Evolutionary conservation across 2,888 invertebrate species (phyloP).

Genomic region (Trissonchulus sp.): DNA sequence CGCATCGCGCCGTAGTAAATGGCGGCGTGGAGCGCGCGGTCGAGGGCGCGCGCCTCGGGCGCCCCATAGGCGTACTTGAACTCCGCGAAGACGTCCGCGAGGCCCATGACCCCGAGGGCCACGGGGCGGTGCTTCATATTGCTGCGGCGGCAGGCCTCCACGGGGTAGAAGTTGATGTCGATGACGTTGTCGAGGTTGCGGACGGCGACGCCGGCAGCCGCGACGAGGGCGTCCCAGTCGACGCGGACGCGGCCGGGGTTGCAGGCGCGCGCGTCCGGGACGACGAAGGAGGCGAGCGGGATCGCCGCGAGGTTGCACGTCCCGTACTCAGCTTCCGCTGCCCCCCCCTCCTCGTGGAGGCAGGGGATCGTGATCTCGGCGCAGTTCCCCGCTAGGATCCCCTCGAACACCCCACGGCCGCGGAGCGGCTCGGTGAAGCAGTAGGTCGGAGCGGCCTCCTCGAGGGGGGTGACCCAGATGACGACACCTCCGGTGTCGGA

Average conservation of each 20-base stretch:
- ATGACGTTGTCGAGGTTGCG: conserved; percentile 29
- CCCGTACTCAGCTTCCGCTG: too few relatives aligned
- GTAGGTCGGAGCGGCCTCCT: too few relatives aligned
- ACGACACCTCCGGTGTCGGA: too few relatives aligned
- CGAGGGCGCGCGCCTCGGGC: conserved; percentile 23
- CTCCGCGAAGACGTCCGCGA: conserved; percentile 28
- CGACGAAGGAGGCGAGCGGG: conserved; percentile 19
- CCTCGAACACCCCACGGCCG: too few relatives aligned
- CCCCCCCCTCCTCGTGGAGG: too few relatives aligned
- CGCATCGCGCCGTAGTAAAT: conserved; percentile 30
- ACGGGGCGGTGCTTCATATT: conserved; percentile 27
- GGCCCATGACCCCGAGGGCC: conserved; percentile 31
- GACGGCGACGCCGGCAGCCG: neutral
- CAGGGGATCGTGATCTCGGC: too few relatives aligned
- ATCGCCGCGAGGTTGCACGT: conserved; percentile 32
- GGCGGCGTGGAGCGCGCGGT: conserved; percentile 29
- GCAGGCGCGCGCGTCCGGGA: neutral
- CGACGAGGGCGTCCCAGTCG: conserved; percentile 25
- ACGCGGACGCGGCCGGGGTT: too few relatives aligned
- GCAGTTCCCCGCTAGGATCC: too few relatives aligned
- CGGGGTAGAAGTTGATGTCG: conserved; percentile 30
- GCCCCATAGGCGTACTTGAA: conserved; percentile 26
- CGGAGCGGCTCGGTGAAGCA: too few relatives aligned
- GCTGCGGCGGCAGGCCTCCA: neutral
- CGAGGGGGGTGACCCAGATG: too few relatives aligned